phyloP scores from a whole-genome alignment of 2,888 invertebrate genomes.

The Galerucella pusilla region DNA sequence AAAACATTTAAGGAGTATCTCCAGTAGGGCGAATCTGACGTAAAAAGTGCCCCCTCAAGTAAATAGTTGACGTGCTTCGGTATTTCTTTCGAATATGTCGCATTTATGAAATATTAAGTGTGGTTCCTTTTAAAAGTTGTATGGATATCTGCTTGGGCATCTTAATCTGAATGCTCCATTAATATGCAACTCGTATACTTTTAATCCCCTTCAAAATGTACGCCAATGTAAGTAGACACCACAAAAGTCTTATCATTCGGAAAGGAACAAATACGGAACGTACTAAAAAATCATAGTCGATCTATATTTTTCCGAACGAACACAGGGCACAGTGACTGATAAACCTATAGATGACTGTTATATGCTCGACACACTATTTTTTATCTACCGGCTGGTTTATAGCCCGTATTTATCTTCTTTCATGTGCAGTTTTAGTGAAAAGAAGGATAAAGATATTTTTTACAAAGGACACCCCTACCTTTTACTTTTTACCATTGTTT shows the following conservation, averaged over 20 bases:
- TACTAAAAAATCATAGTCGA: constrained; percentile 63
- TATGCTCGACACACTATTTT: constrained; percentile 56
- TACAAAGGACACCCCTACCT: constrained; percentile 24
- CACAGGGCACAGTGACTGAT: constrained; percentile 58
- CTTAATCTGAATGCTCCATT: not conserved
- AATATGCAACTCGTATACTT: not conserved
- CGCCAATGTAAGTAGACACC: constrained; percentile 50
- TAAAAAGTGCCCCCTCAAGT: too few species aligned
- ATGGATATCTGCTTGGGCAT: too few species aligned
- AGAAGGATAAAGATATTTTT: constrained; percentile 36
- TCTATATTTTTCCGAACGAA: constrained; percentile 61
- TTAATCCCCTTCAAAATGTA: not conserved
- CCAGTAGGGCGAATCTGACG: too few species aligned
- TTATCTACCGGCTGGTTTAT: constrained; percentile 39
- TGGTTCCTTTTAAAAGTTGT: too few species aligned
- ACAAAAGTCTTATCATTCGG: constrained; percentile 65
- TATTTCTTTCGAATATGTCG: too few species aligned
- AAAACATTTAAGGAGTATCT: too few species aligned
- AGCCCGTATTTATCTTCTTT: constrained; percentile 41
- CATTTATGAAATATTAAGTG: too few species aligned
- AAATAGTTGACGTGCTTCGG: too few species aligned
- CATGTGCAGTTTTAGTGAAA: constrained; percentile 43
- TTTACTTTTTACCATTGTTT: constrained; percentile 25
- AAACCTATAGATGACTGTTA: constrained; percentile 64
- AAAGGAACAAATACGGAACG: constrained; percentile 62